phyloP scores from a whole-genome alignment of 1,140 invertebrate genomes.

The Pseudoatta argentina region DNA sequence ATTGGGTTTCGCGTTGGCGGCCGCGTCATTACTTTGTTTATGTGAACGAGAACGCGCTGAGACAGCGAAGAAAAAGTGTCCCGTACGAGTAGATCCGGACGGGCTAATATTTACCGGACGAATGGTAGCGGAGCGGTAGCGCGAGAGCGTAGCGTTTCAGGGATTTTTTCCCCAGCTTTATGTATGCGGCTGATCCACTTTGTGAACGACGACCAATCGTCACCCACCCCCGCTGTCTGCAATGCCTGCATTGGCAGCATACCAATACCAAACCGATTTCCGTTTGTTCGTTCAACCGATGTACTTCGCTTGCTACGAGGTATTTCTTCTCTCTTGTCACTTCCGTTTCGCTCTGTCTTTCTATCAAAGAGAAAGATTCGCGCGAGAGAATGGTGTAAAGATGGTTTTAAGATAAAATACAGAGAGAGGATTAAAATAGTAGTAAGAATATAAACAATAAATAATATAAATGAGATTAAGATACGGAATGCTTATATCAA shows the following conservation, averaged over 20 bases:
- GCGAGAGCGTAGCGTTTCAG: slow-evolving; percentile 42
- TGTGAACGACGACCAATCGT: slow-evolving; percentile 71
- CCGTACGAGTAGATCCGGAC: slow-evolving; percentile 50
- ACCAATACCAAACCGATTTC: slow-evolving; percentile 69
- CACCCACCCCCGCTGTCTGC: neutral
- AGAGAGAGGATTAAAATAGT: neutral
- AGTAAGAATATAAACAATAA: too few relatives aligned
- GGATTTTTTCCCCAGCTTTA: slow-evolving; percentile 73
- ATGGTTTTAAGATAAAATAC: neutral
- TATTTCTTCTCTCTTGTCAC: slow-evolving; percentile 51
- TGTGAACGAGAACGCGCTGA: slow-evolving; percentile 78
- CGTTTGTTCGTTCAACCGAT: slow-evolving; percentile 54
- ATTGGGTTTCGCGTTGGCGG: slow-evolving; percentile 75
- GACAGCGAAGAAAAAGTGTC: slow-evolving; percentile 79
- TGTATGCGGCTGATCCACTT: slow-evolving; percentile 73
- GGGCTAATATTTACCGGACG: slow-evolving; percentile 77
- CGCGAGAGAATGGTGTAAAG: slow-evolving; percentile 1
- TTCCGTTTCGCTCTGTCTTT: slow-evolving; percentile 30
- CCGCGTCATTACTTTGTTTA: slow-evolving; percentile 81
- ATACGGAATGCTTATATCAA: neutral
- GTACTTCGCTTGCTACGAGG: slow-evolving; percentile 27
- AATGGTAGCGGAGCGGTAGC: slow-evolving; percentile 27
- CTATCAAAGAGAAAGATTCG: slow-evolving; percentile 27
- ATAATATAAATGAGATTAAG: neutral
- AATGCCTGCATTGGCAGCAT: slow-evolving; percentile 70